Percentiles rank a stretch among this genome's conserved stretches.
Evolutionary conservation across 2,113 vertebrate species (phyloP).

Genomic region (Nibea albiflora): DNA sequence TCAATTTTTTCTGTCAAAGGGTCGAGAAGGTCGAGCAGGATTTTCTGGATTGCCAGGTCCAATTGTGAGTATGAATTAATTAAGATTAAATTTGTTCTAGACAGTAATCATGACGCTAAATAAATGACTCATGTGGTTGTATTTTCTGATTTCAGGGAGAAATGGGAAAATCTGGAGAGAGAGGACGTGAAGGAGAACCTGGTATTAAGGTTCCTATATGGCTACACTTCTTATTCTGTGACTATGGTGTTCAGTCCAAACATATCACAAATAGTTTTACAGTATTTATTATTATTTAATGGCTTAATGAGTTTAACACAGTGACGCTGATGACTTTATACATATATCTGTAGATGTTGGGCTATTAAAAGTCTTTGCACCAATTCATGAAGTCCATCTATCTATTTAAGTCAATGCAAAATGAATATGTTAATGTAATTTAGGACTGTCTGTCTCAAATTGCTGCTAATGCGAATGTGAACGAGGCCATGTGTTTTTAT

Average conservation of each 20-base stretch:
- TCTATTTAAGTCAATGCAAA: neutral
- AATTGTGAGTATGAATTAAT: conserved; percentile 73
- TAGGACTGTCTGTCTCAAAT: neutral
- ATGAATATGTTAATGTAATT: neutral
- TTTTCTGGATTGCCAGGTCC: conserved; percentile 80
- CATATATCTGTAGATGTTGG: neutral
- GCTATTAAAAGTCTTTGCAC: neutral
- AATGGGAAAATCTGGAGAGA: conserved; percentile 81
- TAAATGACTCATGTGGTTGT: neutral
- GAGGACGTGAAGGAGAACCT: conserved; percentile 83
- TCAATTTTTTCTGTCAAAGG: conserved; percentile 60
- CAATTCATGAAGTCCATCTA: neutral
- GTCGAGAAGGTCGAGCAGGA: conserved; percentile 76
- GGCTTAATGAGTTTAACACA: neutral
- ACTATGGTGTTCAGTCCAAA: neutral
- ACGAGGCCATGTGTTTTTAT: neutral
- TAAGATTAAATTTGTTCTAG: neutral
- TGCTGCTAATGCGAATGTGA: neutral
- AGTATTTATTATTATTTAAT: neutral
- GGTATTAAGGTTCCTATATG: conserved; percentile 86
- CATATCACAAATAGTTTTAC: neutral
- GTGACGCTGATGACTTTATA: neutral
- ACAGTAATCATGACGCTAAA: neutral
- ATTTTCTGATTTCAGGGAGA: conserved; percentile 75
- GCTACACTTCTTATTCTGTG: conserved; percentile 60